A percentile compares a stretch with the other conserved stretches of the same genome.
phyloP scores from a whole-genome alignment of 2,888 invertebrate genomes.

The Agonopterix heracliana region DNA sequence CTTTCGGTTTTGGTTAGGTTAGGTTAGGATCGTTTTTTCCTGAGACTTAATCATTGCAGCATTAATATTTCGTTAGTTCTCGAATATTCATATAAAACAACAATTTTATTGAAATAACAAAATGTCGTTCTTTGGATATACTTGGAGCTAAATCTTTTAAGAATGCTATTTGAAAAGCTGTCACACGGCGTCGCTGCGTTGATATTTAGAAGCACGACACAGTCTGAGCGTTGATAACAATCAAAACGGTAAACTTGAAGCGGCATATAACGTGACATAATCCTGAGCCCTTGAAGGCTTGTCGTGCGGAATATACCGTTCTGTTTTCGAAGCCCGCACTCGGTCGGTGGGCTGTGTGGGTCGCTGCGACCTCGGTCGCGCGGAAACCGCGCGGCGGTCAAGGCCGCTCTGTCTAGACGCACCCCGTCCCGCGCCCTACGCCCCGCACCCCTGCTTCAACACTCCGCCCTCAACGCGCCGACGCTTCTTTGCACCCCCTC shows the following conservation, averaged over 20 bases:
- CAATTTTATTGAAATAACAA: no score
- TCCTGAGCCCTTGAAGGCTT: neutral
- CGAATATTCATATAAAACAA: no score
- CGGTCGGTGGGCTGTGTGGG: conserved; percentile 66
- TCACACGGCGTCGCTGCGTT: no score
- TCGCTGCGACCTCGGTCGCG: conserved; percentile 60
- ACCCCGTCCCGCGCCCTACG: conserved; percentile 28
- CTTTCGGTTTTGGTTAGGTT: neutral
- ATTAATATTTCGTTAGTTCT: no score
- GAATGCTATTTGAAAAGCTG: no score
- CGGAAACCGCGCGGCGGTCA: conserved; percentile 70
- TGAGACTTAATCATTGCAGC: no score
- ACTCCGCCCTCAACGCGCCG: conserved; percentile 19
- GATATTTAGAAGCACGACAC: no score
- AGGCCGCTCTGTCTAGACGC: conserved; percentile 41
- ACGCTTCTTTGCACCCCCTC: conserved; percentile 27
- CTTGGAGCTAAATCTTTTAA: no score
- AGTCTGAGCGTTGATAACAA: no score
- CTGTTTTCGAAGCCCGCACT: conserved; percentile 27
- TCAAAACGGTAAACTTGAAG: no score
- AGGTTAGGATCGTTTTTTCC: neutral
- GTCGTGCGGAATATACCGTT: conserved; percentile 11
- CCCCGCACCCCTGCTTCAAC: conserved; percentile 16
- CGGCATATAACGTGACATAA: conserved; percentile 7
- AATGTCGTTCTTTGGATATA: no score